A percentile compares a stretch with the other conserved stretches of the same genome.
These are phyloP conservation scores for Pseudopodoces humilis DNA, from an alignment of 2,113 vertebrate species.

Conservation along the genomic window DNA sequence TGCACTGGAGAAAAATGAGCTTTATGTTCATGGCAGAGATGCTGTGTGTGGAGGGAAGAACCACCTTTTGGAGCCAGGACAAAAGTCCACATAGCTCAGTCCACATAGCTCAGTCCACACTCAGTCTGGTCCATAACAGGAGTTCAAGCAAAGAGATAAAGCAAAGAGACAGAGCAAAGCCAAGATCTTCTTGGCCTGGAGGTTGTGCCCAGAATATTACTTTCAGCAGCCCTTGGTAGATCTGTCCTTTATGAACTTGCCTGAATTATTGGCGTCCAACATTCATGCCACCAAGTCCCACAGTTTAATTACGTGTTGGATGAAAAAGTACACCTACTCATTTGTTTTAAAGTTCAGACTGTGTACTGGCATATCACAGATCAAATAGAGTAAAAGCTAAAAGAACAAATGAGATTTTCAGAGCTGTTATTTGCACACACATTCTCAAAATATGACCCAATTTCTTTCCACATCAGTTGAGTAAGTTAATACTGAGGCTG, in stretches of 20 bases:
- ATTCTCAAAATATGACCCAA: background rate
- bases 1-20: background rate
- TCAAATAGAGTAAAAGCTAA: background rate
- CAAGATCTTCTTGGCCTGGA: background rate
- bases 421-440: background rate
- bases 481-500: background rate
- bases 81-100: background rate
- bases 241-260: background rate
- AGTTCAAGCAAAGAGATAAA: background rate
- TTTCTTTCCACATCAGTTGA: background rate
- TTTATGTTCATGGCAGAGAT: background rate
- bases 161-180: background rate
- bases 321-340: background rate
- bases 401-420: background rate
- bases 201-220: background rate
- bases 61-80: background rate
- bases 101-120: rapidly evolving
- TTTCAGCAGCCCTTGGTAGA: background rate
- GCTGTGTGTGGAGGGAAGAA: background rate
- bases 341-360: slow-evolving; percentile 8
- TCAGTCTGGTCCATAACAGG: background rate
- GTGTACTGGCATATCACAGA: background rate
- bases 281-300: background rate
- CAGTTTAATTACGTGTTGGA: background rate
- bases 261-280: background rate